Conservation (phyloP, 2,888 invertebrate genomes). For the Crossocerus cetratus region DNA sequence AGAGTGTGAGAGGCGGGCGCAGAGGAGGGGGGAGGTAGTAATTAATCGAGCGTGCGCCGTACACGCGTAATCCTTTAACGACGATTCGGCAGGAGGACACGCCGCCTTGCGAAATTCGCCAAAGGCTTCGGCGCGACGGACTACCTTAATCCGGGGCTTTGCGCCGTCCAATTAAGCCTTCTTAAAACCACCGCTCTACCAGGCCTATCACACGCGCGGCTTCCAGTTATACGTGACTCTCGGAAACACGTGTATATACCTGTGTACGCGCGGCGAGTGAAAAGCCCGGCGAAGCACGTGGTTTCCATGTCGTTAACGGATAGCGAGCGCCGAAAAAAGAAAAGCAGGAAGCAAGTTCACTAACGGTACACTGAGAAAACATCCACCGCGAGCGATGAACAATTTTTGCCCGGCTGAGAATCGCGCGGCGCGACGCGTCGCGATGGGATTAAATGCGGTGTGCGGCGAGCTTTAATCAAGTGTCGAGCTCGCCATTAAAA, state of each 20-base stretch:
- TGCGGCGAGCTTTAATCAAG: constrained; percentile 3
- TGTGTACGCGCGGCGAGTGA: neutral
- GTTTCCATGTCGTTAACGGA: constrained; percentile 26
- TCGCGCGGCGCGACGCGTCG: constrained; percentile 14
- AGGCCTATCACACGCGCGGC: neutral
- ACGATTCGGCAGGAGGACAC: too few species aligned
- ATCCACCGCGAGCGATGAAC: constrained; percentile 11
- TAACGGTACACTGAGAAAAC: too few species aligned
- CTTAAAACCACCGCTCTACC: neutral
- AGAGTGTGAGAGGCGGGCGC: too few species aligned
- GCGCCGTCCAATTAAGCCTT: neutral
- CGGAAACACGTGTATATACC: neutral
- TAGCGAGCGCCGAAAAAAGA: constrained; percentile 4
- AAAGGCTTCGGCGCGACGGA: too few species aligned
- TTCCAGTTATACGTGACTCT: neutral
- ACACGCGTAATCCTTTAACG: too few species aligned
- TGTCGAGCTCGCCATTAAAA: neutral
- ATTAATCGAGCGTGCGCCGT: too few species aligned
- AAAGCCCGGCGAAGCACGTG: constrained; percentile 9
- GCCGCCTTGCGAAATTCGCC: too few species aligned
- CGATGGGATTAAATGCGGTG: neutral
- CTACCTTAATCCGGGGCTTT: constrained; percentile 1
- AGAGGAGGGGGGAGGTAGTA: too few species aligned
- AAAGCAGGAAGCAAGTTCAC: too few species aligned
- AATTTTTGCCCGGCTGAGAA: constrained; percentile 21